Percentiles rank a stretch among this genome's conserved stretches.
These are phyloP conservation scores for Hartigia nigra DNA, from an alignment of 2,888 invertebrate species.

Conservation along the genomic window DNA sequence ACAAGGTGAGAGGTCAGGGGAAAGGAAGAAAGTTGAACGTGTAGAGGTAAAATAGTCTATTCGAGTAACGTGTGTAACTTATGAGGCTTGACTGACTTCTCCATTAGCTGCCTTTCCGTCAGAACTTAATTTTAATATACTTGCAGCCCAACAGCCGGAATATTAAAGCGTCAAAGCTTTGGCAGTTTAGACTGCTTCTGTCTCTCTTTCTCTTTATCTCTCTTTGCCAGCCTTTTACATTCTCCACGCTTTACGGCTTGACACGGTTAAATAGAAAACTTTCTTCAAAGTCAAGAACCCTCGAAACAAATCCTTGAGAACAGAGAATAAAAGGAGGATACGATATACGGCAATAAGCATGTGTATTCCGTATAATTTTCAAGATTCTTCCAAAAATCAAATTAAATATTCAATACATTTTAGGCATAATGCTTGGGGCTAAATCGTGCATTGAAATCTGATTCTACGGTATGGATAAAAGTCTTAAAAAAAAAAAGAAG, in stretches of 20 bases:
- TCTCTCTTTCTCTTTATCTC: slow-evolving; percentile 22
- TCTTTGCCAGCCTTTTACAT: slow-evolving; percentile 12
- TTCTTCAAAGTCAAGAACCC: not conserved
- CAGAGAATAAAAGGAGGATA: not conserved
- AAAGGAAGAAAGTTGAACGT: slow-evolving; percentile 35
- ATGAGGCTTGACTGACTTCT: slow-evolving; percentile 55
- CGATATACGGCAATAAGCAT: too few species aligned
- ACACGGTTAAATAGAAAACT: not conserved
- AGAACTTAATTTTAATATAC: slow-evolving; percentile 54
- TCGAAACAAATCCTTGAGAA: not conserved
- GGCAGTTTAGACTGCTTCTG: not conserved
- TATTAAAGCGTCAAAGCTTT: slow-evolving; percentile 12
- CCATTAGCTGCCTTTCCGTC: slow-evolving; percentile 48
- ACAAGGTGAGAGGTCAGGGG: not conserved
- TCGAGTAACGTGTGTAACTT: slow-evolving; percentile 44
- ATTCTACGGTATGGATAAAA: not conserved
- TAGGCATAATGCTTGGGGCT: not conserved
- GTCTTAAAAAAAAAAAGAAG: not conserved
- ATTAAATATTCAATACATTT: not conserved
- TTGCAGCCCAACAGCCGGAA: slow-evolving; percentile 23
- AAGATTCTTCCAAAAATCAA: not conserved
- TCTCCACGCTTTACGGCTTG: slow-evolving; percentile 13
- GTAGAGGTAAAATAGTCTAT: slow-evolving; percentile 40
- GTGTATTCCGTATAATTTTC: not conserved
- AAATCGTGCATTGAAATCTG: not conserved